phyloP scores from a whole-genome alignment of 2,797 vertebrate species.

The Scolopax bukidnonensis region DNA sequence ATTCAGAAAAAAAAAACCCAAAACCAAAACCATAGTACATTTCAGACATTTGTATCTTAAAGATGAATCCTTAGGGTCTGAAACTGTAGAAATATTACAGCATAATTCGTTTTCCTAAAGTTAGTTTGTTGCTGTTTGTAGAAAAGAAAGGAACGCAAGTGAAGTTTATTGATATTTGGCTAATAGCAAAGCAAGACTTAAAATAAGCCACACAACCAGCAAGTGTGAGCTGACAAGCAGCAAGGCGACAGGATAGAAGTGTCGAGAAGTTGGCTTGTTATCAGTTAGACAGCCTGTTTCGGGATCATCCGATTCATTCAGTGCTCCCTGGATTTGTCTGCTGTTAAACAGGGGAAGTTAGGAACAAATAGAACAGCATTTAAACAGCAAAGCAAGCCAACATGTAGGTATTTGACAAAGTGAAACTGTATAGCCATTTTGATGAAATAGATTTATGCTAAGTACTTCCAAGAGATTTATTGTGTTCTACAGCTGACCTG shows the following conservation, averaged over 20 bases:
- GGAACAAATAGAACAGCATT: conserved; percentile 80
- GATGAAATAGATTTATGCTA: neutral
- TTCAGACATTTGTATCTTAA: conserved; percentile 69
- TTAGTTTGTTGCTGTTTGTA: conserved; percentile 75
- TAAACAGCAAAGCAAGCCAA: conserved; percentile 74
- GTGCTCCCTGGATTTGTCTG: conserved; percentile 92
- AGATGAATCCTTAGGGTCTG: conserved; percentile 69
- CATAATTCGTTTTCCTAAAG: conserved; percentile 65
- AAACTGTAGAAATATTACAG: conserved; percentile 80
- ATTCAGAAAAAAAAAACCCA: conserved; percentile 54
- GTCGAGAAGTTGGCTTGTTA: conserved; percentile 97
- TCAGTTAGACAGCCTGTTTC: conserved; percentile 93
- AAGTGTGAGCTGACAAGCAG: conserved; percentile 99
- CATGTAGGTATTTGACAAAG: conserved; percentile 47
- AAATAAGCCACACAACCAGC: conserved; percentile 99
- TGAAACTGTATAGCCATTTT: neutral
- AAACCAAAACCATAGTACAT: conserved; percentile 63
- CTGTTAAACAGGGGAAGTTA: conserved; percentile 85
- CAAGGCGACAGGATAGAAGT: conserved; percentile 99
- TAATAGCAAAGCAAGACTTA: conserved; percentile 99
- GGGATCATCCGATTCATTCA: conserved; percentile 94
- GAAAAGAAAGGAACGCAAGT: conserved; percentile 75
- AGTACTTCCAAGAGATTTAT: neutral
- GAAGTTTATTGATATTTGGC: conserved; percentile 99
- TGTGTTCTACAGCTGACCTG: neutral